Base-by-base conservation (phyloP, 2,797 vertebrate genomes). In the Cuculus canorus region DNA sequence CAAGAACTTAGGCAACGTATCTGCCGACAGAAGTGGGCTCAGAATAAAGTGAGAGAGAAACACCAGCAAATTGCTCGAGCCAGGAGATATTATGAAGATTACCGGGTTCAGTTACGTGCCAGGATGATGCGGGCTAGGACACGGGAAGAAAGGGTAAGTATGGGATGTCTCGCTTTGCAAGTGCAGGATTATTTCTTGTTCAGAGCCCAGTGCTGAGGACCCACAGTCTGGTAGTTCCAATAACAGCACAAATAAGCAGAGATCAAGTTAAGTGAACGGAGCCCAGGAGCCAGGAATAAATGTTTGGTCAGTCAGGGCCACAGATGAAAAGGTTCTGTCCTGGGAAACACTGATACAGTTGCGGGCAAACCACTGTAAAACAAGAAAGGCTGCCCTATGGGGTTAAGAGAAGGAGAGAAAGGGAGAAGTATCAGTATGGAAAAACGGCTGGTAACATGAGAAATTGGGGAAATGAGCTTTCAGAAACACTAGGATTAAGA, bases 61-160 rank as follows among this genome's bases (percentile, higher is more conserved):
- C 97, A 98, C 73, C 99, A 99, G 97, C 99, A 99, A 96, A 91
- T 96, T 5, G 98, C 98, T 19, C 98, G 98, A 2, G 99, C 99
- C 92, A 98, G 97, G 95, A 99, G 98, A 86, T 99, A 99, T 86
- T 98, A 99, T 24, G 98, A 97, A 18, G 98, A 99, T 68, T 99
- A 99, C 95, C 98, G 99, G 24, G 97, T 98, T 35, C 99, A 99
- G 97, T 95, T 99, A 73, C 98, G 97, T 0, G 98, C 99, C 66
- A 99, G 98, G 63, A 98, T 99, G 97, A 98, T 99, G 98, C 97
- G 98, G 93, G 98, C 98, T 3, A 98, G 99, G 95, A 99, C 99
- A 24, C 98, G 98, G 35, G 99, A 99, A 96, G 99, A 99, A 97
- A 98, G 93, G 98, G 99, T 99, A 96, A 92, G 97, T 79, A 30